Percentiles rank a stretch among this genome's conserved stretches.
phyloP scores from a whole-genome alignment of 1,140 invertebrate species.

The Diachasma alloeum region DNA sequence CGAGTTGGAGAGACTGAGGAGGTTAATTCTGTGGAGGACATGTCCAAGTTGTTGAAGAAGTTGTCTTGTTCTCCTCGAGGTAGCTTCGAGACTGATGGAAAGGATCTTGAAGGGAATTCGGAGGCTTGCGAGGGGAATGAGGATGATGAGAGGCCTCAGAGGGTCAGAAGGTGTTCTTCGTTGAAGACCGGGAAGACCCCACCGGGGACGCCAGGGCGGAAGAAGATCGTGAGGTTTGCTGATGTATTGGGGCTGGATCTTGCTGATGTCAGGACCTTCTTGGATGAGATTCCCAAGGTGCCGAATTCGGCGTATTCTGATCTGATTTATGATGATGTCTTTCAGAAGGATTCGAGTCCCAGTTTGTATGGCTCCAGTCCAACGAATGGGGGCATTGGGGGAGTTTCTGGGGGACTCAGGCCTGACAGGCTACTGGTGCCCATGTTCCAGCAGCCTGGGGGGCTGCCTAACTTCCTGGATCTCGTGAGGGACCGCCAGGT shows the following conservation, averaged over 20 bases:
- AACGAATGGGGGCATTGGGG: neutral
- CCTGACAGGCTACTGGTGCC: conserved; percentile 71
- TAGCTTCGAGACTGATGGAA: conserved; percentile 43
- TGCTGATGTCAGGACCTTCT: conserved; percentile 87
- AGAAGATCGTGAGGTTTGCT: conserved; percentile 95
- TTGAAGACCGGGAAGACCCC: conserved; percentile 91
- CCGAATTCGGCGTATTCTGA: conserved; percentile 86
- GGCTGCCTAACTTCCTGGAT: conserved; percentile 80
- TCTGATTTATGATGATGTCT: conserved; percentile 68
- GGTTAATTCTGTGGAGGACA: conserved; percentile 26
- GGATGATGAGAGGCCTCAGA: conserved; percentile 61
- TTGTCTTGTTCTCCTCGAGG: conserved; percentile 30
- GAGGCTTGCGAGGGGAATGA: conserved; percentile 52
- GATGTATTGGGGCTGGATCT: conserved; percentile 93
- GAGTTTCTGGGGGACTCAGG: conserved; percentile 46
- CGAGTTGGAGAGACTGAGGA: neutral
- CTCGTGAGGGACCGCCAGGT: conserved; percentile 76
- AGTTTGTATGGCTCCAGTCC: conserved; percentile 37
- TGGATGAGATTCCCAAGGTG: conserved; percentile 88
- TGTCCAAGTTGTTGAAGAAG: conserved; percentile 35
- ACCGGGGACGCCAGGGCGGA: conserved; percentile 85
- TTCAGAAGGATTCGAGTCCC: conserved; percentile 52
- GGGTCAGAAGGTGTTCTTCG: conserved; percentile 82
- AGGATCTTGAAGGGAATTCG: conserved; percentile 34
- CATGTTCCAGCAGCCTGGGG: conserved; percentile 84